phyloP scores from a whole-genome alignment of 2,888 invertebrate genomes.

The Eueremaeus valkanovi region DNA sequence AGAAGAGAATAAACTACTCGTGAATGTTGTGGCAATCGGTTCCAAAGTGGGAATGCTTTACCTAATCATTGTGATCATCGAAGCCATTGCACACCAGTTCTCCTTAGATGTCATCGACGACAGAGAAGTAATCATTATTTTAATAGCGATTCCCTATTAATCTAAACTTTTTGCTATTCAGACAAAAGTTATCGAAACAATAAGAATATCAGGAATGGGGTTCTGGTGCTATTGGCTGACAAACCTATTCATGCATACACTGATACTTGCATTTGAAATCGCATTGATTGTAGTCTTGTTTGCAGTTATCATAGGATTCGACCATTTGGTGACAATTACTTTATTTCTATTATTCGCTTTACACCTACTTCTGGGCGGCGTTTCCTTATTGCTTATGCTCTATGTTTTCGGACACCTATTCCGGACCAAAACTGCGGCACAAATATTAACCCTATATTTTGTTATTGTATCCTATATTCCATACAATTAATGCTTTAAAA shows the following conservation, averaged over 20 bases:
- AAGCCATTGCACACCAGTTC: slow-evolving; percentile 69
- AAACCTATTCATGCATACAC: slow-evolving; percentile 47
- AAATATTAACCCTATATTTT: no score
- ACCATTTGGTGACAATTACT: no score
- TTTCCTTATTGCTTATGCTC: slow-evolving; percentile 70
- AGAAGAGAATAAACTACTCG: not conserved
- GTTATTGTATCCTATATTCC: no score
- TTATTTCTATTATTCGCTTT: no score
- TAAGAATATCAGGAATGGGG: slow-evolving; percentile 70
- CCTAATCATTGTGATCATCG: slow-evolving; percentile 76
- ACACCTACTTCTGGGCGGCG: slow-evolving; percentile 66
- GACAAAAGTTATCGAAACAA: slow-evolving; percentile 75
- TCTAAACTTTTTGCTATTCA: slow-evolving; percentile 54
- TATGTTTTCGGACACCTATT: slow-evolving; percentile 65
- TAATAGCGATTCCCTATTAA: not conserved
- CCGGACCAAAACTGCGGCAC: slow-evolving; percentile 56
- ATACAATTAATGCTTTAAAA: no score
- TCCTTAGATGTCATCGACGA: slow-evolving; percentile 77
- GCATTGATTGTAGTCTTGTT: slow-evolving; percentile 46
- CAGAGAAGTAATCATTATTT: slow-evolving; percentile 62
- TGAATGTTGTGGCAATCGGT: slow-evolving; percentile 64
- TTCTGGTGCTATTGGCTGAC: slow-evolving; percentile 50
- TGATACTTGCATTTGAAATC: no score
- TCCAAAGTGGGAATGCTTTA: slow-evolving; percentile 70
- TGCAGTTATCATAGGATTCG: slow-evolving; percentile 56